These are phyloP conservation scores for Chionis minor DNA, from an alignment of 2,113 vertebrate genomes.

Conservation along the genomic window DNA sequence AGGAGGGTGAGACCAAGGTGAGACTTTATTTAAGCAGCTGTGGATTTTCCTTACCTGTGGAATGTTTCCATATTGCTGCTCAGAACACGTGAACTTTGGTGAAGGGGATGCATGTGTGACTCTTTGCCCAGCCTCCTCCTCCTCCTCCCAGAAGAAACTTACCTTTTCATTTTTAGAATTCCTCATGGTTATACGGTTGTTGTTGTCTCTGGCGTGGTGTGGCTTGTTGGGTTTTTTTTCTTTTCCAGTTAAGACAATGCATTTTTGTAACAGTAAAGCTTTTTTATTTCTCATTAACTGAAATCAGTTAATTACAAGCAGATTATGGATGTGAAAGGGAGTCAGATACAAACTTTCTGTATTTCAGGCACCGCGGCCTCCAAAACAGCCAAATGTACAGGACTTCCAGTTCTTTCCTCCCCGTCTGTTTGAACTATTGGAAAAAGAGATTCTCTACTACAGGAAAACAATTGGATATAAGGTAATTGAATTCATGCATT, in stretches of 20 bases:
- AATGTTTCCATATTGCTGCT: neutral
- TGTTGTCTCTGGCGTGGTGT: neutral
- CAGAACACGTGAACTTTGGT: neutral
- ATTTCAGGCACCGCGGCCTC: conserved; percentile 93
- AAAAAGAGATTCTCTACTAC: conserved; percentile 98
- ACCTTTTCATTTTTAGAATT: neutral
- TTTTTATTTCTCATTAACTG: neutral
- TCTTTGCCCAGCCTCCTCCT: fast-evolving
- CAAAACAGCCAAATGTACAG: conserved; percentile 97
- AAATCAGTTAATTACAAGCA: neutral
- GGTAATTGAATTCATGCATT: conserved; percentile 67
- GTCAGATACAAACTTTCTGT: neutral
- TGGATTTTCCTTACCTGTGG: neutral
- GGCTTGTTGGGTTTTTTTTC: neutral
- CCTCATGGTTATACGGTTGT: neutral
- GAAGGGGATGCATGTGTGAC: neutral
- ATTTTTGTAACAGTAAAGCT: neutral
- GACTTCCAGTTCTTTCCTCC: conserved; percentile 99
- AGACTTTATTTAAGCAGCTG: neutral
- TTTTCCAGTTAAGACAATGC: neutral
- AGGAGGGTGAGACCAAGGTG: neutral
- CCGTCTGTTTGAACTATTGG: conserved; percentile 94
- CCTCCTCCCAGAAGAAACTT: neutral
- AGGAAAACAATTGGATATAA: conserved; percentile 99
- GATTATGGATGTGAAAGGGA: neutral